Conservation (phyloP, 2,113 vertebrate species). For the Lepisosteus oculatus region DNA sequence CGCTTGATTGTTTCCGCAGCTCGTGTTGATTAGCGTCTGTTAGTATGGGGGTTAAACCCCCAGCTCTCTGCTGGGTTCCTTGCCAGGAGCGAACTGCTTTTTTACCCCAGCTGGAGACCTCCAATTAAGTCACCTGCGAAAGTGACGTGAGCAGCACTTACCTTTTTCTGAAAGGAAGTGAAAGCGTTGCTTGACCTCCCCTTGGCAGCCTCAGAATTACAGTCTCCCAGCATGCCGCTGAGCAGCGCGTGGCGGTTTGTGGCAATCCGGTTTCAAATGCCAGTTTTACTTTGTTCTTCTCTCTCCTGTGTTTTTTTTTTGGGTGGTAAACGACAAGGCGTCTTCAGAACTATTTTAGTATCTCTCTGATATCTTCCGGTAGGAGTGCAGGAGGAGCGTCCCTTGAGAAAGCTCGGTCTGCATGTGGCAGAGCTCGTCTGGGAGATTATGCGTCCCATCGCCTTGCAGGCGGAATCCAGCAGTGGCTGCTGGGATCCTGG, state of each 20-base stretch:
- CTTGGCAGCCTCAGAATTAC: background rate
- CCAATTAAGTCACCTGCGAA: constrained; percentile 35
- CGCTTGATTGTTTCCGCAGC: too few species aligned
- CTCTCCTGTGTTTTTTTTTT: background rate
- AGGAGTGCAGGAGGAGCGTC: constrained; percentile 13
- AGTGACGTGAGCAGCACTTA: background rate
- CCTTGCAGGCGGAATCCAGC: background rate
- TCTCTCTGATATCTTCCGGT: too few species aligned
- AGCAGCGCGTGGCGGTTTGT: background rate
- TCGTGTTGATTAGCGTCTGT: background rate
- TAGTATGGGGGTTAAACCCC: background rate
- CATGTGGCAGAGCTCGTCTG: constrained; percentile 14
- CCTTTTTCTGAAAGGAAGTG: background rate
- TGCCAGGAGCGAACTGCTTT: constrained; percentile 36
- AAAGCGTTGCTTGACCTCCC: background rate
- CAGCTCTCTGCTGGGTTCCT: constrained; percentile 24
- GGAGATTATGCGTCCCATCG: background rate
- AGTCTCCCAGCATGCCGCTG: too few species aligned
- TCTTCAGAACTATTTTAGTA: too few species aligned
- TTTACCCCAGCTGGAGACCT: constrained; percentile 38
- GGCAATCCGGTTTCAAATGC: background rate
- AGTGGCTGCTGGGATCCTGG: background rate
- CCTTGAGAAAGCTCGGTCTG: background rate
- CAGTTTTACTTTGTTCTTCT: constrained; percentile 11
- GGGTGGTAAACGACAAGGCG: too few species aligned